A percentile compares a stretch with the other conserved stretches of the same genome.
These are phyloP conservation scores for Caenorhabditis briggsae DNA, from an alignment of 1,140 invertebrate genomes.

Conservation along the genomic window DNA sequence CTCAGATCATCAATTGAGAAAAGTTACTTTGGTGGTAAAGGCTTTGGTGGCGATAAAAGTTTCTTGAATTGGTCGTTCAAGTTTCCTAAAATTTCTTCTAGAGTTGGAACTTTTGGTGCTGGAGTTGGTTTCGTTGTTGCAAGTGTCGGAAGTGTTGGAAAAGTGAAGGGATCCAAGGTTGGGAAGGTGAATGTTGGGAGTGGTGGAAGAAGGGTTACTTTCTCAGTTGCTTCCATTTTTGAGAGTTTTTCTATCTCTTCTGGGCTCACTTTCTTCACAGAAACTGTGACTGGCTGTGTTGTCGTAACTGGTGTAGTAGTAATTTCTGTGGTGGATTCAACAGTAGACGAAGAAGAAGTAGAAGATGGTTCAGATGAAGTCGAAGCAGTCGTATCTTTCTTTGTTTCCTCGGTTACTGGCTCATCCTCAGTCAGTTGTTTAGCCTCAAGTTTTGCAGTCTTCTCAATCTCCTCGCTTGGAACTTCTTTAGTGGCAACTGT, in stretches of 20 bases:
- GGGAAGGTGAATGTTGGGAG: slow-evolving; percentile 39
- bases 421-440: slow-evolving; percentile 25
- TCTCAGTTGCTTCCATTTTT: slow-evolving; percentile 29
- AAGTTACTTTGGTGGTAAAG: slow-evolving; percentile 7
- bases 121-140: slow-evolving; percentile 8
- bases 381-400: neutral
- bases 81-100: slow-evolving; percentile 37
- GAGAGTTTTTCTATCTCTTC: slow-evolving; percentile 33
- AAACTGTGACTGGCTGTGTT: neutral
- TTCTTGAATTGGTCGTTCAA: slow-evolving; percentile 49
- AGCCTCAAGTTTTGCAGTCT: slow-evolving; percentile 13
- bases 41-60: slow-evolving; percentile 36
- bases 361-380: neutral
- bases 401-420: neutral
- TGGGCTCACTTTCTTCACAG: slow-evolving; percentile 12
- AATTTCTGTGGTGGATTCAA: neutral
- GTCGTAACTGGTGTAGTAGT: neutral
- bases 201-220: slow-evolving; percentile 38
- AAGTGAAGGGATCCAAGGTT: slow-evolving; percentile 30
- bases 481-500: slow-evolving; percentile 19
- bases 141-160: slow-evolving; percentile 32
- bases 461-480: slow-evolving; percentile 20
- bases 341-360: neutral
- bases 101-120: slow-evolving; percentile 40
- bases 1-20: neutral